Conservation (phyloP, 2,113 vertebrate genomes). For the Monarcha castaneiventris region DNA sequence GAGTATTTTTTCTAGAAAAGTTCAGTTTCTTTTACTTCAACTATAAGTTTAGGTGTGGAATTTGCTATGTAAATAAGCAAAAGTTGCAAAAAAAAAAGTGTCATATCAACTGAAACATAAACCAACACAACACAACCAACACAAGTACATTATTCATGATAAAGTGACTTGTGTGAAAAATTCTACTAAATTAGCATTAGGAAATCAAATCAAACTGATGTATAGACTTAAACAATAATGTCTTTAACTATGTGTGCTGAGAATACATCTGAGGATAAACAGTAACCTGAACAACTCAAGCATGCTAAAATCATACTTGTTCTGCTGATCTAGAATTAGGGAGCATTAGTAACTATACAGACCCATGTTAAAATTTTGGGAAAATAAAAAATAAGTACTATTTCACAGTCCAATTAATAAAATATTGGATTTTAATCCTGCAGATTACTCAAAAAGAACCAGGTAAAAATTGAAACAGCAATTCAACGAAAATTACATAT, state of each 20-base stretch:
- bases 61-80: neutral
- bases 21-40: neutral
- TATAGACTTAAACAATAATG: neutral
- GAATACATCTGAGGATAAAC: neutral
- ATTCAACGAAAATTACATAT: neutral
- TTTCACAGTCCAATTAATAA: neutral
- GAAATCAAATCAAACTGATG: neutral
- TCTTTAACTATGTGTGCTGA: neutral
- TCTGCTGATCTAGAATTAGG: neutral
- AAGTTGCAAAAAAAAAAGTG: neutral
- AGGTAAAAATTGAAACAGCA: neutral
- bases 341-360: neutral
- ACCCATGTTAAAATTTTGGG: fast-evolving
- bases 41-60: neutral
- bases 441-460: neutral
- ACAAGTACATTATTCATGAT: neutral
- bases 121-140: neutral
- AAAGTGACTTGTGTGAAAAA: neutral
- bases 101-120: neutral
- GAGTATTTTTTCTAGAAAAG: neutral
- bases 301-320: neutral
- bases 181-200: neutral
- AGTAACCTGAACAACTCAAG: neutral
- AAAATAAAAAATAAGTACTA: neutral
- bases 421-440: neutral